A percentile compares a stretch with the other conserved stretches of the same genome.
These are phyloP conservation scores for Opisthocomus hoazin DNA, from an alignment of 2,113 vertebrate genomes.

Conservation along the genomic window DNA sequence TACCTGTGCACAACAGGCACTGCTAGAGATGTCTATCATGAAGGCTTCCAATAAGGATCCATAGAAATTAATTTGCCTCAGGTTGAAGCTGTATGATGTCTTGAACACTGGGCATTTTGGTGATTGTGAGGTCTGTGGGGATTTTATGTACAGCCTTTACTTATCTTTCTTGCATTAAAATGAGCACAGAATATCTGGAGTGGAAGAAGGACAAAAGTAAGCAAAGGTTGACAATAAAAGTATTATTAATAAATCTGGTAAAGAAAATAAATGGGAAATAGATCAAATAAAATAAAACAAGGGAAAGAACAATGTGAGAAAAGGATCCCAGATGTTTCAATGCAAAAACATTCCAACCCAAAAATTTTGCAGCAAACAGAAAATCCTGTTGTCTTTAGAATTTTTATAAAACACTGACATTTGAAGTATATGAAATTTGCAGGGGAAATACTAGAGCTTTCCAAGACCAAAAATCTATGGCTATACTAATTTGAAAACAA, in stretches of 20 bases:
- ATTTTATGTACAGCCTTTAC: not conserved
- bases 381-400: not conserved
- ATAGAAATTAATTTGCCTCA: not conserved
- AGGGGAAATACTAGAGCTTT: not conserved
- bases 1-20: no score
- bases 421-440: not conserved
- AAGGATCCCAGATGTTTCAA: not conserved
- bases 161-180: not conserved
- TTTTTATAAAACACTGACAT: not conserved
- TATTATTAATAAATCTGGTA: not conserved
- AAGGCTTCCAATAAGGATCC: not conserved
- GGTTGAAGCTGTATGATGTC: not conserved
- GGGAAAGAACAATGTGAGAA: not conserved
- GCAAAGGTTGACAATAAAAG: not conserved
- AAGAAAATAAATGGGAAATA: not conserved
- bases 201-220: not conserved
- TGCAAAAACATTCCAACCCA: not conserved
- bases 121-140: not conserved
- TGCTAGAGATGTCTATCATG: not conserved
- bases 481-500: not conserved
- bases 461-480: not conserved
- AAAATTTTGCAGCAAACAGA: not conserved
- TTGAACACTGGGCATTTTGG: not conserved
- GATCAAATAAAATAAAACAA: not conserved
- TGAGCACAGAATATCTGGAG: not conserved